Conservation (phyloP, 2,888 invertebrate genomes). For the Lysandra coridon region DNA sequence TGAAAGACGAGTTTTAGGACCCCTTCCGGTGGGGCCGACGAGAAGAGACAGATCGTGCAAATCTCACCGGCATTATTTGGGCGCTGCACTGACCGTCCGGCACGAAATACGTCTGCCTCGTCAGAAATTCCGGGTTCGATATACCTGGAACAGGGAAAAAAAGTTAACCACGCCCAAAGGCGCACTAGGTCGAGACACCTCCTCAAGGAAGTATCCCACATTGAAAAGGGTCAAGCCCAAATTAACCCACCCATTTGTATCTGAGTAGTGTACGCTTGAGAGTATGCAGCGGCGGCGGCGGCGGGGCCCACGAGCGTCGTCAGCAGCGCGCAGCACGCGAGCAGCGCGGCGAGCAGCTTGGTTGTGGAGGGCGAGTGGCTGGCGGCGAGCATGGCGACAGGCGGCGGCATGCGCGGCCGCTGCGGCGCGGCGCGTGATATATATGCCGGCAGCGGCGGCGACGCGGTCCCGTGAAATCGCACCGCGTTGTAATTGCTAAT, state of each 20-base stretch:
- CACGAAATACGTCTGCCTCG: neutral
- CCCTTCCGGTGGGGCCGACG: no score
- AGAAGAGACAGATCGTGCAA: neutral
- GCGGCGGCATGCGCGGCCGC: neutral
- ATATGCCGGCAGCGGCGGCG: neutral
- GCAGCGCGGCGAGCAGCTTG: neutral
- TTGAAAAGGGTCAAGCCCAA: neutral
- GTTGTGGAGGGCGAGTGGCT: neutral
- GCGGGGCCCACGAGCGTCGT: neutral
- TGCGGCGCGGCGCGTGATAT: neutral
- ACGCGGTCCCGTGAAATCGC: neutral
- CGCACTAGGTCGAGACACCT: neutral
- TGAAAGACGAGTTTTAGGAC: neutral
- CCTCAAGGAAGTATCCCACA: neutral
- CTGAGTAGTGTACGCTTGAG: neutral
- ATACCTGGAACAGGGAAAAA: neutral
- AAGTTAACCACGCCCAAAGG: neutral
- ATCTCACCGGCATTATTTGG: neutral
- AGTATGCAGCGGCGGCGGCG: neutral
- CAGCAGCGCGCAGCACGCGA: neutral
- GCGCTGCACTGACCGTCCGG: slow-evolving; percentile 1
- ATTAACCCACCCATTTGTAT: neutral
- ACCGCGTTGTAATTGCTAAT: slow-evolving; percentile 4
- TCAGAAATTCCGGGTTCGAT: neutral
- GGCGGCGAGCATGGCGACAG: neutral